Base-by-base conservation (phyloP, 2,888 invertebrate genomes). In the Papilio gigon region DNA sequence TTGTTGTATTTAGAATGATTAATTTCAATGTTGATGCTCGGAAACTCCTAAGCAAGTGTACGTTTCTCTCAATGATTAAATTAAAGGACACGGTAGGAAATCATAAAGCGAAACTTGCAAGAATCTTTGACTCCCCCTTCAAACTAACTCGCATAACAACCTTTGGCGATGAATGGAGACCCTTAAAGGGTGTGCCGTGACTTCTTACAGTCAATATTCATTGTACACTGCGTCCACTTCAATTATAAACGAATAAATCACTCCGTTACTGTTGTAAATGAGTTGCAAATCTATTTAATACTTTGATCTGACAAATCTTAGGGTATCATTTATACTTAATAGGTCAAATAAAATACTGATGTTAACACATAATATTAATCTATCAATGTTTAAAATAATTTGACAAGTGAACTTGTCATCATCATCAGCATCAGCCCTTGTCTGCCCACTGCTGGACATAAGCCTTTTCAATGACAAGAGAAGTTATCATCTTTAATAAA, bases 231-330 rank as follows among this genome's bases (percentile, higher is more conserved):
- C 82, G 84, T 87, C 84, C 76, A 75, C 83, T 83, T 86, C 84
- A 88, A 88, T 89, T 89, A 87, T 83, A 87, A 83, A 78, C 76
- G 83, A 84, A 88, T 88, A 85, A 84, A 86, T 88, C 87, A 87
- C 84, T 80, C 79, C 27, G 17, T 30, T 56, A 27, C n/a, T 50
- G 17, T 56, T 30, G 17, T 30, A 17, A 56, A 56, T 56, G 53
- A 56, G 8, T 56, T 56, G 17, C 30, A n/a, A 56, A 30, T n/a
- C 53, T 30, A 84, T 81, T 75, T 75, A 84, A 76, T 79, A 76
- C 33, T 14, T 30, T 11, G n/a, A 44, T 42, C 17, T 8, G 25
- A 5, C 8, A 61, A 14, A 17, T 37, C 27, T 20, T 35, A 33
- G 35, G 56, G 63, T 65, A 37, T n/a, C 40, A n/a, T 53, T 47